These are phyloP conservation scores for Acrocephalus scirpaceus DNA, from an alignment of 2,797 vertebrate genomes.

Conservation along the genomic window DNA sequence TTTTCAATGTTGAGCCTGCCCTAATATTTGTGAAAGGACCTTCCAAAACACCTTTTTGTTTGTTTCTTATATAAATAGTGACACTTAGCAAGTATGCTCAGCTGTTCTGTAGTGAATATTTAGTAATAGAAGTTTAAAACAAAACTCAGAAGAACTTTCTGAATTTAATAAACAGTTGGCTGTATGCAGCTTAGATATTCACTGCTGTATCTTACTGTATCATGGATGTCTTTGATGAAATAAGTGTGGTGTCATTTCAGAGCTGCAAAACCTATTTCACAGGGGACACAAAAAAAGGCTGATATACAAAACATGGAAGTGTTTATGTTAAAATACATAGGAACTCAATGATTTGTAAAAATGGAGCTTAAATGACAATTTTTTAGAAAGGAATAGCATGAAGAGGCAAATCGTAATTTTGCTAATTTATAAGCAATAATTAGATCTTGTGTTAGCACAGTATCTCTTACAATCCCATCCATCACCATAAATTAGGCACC, in stretches of 20 bases:
- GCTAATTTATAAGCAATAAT: too few relatives aligned
- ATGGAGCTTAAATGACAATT: too few relatives aligned
- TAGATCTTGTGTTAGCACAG: too few relatives aligned
- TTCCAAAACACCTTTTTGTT: neutral
- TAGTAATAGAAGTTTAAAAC: neutral
- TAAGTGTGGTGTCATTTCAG: neutral
- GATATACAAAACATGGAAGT: too few relatives aligned
- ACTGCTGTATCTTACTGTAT: neutral
- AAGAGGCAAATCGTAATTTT: too few relatives aligned
- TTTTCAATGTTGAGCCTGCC: neutral
- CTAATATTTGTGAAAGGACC: neutral
- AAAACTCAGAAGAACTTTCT: neutral
- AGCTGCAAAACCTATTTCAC: neutral
- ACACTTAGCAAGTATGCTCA: neutral
- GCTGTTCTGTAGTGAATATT: neutral
- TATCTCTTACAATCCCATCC: too few relatives aligned
- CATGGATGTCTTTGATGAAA: neutral
- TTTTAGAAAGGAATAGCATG: too few relatives aligned
- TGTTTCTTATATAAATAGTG: neutral
- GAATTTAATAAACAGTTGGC: neutral
- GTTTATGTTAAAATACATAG: too few relatives aligned
- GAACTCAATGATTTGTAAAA: too few relatives aligned
- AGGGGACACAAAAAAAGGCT: neutral
- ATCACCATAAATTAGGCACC: too few relatives aligned
- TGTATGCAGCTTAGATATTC: neutral